These are phyloP conservation scores for Gadus macrocephalus DNA, from an alignment of 2,113 vertebrate genomes.

Conservation along the genomic window DNA sequence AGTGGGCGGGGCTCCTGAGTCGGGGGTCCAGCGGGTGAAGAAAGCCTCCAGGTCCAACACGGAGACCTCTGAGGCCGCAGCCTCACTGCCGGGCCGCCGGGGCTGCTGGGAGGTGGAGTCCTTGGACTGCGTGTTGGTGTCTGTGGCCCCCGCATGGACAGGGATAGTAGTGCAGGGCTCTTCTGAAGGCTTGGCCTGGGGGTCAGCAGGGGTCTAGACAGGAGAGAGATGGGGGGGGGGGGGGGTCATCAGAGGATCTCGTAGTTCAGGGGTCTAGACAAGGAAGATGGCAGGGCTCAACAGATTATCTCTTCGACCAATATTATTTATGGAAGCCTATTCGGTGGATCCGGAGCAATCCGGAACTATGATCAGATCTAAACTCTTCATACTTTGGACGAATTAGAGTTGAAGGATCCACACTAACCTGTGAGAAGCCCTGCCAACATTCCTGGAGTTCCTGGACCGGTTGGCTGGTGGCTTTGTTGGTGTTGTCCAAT, in stretches of 20 bases:
- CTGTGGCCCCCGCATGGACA: constrained; percentile 22
- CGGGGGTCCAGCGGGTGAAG: constrained; percentile 58
- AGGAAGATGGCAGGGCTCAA: no score
- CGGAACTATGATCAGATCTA: no score
- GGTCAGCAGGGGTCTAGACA: constrained; percentile 7
- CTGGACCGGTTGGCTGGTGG: constrained; percentile 30
- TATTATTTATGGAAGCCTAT: no score
- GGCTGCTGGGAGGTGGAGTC: neutral
- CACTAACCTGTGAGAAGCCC: constrained; percentile 61
- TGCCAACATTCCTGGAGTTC: constrained; percentile 43
- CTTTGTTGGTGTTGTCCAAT: constrained; percentile 16
- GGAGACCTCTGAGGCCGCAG: constrained; percentile 35
- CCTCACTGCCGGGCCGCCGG: neutral
- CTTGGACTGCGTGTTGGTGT: constrained; percentile 36
- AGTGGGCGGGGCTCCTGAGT: neutral
- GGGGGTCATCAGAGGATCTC: no score
- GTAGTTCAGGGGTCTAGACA: no score
- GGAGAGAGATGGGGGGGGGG: no score
- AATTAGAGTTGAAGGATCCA: constrained; percentile 27
- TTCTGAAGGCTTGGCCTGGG: constrained; percentile 15
- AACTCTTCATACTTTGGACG: neutral
- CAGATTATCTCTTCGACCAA: no score
- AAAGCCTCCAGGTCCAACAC: constrained; percentile 60
- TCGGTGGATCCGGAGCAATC: no score
- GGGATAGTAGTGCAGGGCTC: constrained; percentile 14